Base-by-base conservation (phyloP, 1,140 invertebrate genomes). In the Heliothis subflexa region DNA sequence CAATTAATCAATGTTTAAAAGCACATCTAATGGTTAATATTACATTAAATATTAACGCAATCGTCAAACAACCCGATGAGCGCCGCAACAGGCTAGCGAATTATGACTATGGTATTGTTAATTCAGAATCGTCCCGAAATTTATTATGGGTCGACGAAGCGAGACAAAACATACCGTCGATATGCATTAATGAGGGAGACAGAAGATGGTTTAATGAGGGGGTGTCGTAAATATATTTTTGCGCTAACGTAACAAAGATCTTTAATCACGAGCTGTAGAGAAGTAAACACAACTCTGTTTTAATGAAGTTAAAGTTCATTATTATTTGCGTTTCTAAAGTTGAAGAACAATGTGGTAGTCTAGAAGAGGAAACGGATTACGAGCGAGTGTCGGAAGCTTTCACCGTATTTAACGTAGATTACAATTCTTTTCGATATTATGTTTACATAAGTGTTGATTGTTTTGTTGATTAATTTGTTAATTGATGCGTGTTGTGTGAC, bases 181-280 rank as follows among this genome's bases (percentile, higher is more conserved):
- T 70, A 66, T 33, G 52, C 33, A 66, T 18, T 40, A 78, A 55
- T 54, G 81, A 86, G 70, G 66, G 81, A 77, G 85, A 88, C 49
- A 76, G 72, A 62, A 79, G 79, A 81, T 73, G 72, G 75, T 71
- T 85, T 85, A 88, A 85, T 84, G 80, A 85, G 85, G 86, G 86
- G 85, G 86, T 88, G 85, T 88, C 82, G 83, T 88, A 88, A 88
- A 86, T 88, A 82, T 85, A 86, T 86, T 86, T 86, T 82, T 84
- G 64, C 74, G 73, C 81, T 84, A 81, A 83, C 70, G 83, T 81
- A 84, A 83, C 85, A 84, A 84, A 83, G 76, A 81, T 88, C 71
- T 78, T 82, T 78, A 81, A 82, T 72, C 57, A 77, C 21, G 13
- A 33, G 10, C n/a, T 25, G 14, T 12, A 10, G 7, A 18, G 54